Conservation (phyloP, 2,113 vertebrate genomes). For the Garra rufa region DNA sequence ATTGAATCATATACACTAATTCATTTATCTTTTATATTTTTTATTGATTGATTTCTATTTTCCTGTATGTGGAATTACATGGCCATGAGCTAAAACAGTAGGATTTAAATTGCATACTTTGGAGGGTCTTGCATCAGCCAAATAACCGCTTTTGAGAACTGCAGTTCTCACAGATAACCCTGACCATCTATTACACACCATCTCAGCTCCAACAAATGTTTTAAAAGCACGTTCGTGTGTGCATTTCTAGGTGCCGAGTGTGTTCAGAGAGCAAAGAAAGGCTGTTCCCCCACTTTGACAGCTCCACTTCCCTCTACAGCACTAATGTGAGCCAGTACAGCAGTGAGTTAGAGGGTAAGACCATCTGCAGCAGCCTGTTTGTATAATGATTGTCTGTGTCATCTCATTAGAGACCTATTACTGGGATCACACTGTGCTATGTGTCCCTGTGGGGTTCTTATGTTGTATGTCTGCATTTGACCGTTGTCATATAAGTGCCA, state of each 20-base stretch:
- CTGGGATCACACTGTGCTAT: background rate
- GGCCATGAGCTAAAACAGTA: too few relatives aligned
- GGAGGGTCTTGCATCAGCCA: too few relatives aligned
- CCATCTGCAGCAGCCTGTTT: background rate
- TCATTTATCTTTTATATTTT: too few relatives aligned
- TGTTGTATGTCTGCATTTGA: background rate
- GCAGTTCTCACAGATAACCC: too few relatives aligned
- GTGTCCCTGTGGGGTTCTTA: background rate
- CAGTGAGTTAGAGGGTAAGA: constrained; percentile 69
- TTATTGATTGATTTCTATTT: too few relatives aligned
- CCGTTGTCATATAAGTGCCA: background rate
- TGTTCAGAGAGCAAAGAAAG: constrained; percentile 80
- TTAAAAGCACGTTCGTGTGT: constrained; percentile 30
- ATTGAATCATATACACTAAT: too few relatives aligned
- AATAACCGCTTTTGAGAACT: too few relatives aligned
- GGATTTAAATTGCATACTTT: too few relatives aligned
- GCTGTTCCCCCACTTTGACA: constrained; percentile 69
- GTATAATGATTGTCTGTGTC: background rate
- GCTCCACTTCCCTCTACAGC: constrained; percentile 68
- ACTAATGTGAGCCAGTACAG: constrained; percentile 67
- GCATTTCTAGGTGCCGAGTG: constrained; percentile 74
- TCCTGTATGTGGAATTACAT: too few relatives aligned
- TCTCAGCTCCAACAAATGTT: background rate
- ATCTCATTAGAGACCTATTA: constrained; percentile 1
- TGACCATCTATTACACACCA: too few relatives aligned